Conservation (phyloP, 2,888 invertebrate genomes). For the Epinotia brunnichana region DNA sequence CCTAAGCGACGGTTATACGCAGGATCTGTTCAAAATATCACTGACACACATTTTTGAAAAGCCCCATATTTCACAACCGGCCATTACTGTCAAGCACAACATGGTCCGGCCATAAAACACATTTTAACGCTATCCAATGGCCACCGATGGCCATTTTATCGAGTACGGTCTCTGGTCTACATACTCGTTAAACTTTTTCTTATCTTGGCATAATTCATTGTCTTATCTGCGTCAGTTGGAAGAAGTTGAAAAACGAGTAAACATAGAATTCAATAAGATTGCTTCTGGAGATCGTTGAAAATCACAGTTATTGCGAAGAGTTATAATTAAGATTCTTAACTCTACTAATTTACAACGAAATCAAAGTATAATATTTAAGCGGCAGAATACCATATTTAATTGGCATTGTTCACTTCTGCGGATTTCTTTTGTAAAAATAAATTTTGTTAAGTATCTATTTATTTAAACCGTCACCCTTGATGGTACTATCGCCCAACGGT, state of each 20-base stretch:
- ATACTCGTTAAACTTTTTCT: constrained; percentile 45
- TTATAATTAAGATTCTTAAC: no score
- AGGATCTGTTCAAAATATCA: constrained; percentile 46
- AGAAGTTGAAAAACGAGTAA: background rate
- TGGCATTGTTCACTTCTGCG: no score
- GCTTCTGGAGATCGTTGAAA: background rate
- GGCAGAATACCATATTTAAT: no score
- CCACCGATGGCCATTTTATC: constrained; percentile 53
- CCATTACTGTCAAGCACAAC: constrained; percentile 73
- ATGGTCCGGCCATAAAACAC: constrained; percentile 64
- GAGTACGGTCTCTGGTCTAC: constrained; percentile 61
- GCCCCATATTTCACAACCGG: constrained; percentile 61
- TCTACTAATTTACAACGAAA: no score
- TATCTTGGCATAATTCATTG: constrained; percentile 45
- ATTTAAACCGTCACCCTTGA: no score
- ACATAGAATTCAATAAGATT: background rate
- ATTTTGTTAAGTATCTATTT: no score
- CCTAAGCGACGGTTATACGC: constrained; percentile 29
- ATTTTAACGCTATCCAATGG: constrained; percentile 64
- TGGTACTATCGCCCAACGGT: no score
- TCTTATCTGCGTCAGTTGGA: constrained; percentile 46
- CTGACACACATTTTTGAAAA: constrained; percentile 53
- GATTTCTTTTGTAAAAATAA: no score
- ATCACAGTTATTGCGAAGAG: no score
- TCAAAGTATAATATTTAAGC: no score